Evolutionary conservation across 30 jellyfish, hydroid and myxozoan species (phyloP), one percentile per base, ranked within the genome.

Genomic region (Nemopilema nomurai): DNA sequence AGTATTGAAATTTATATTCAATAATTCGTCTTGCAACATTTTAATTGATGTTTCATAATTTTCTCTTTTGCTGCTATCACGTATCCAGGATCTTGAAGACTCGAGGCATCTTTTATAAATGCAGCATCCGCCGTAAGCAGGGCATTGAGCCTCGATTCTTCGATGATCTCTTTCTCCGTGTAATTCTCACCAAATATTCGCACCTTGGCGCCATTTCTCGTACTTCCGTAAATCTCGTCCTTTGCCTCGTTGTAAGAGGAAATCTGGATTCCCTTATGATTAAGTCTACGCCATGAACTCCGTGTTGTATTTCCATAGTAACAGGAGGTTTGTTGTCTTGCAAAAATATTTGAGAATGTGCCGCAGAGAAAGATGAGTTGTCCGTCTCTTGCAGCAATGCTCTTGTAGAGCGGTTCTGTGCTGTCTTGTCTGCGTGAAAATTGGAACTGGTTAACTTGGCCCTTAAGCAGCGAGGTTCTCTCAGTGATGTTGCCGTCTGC

Each of bases 281-380:
- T 25, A 28, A 82, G 78, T 8, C 77, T 27, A 51, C 19, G 31
- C 90, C 90, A 82, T 17, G 82, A 18, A 4, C 26, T 51, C 74
- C 77, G 23, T 52, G 90, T 66, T 18, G 78, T 4, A 33, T 82
- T 69, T 8, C 74, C 75, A 51, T 29, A 57, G 83, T 50, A 82
- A 28, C 90, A 80, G 24, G 57, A 30, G 1, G 71, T 8, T 16
- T 50, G 51, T 9, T 50, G 23, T 3, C 49, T 21, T 49, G 8
- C 52, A 22, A 50, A 57, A 18, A 24, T 17, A 6, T 41, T 29
- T 4, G 27, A 17, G 72, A 67, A 50, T 16, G 64, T 9, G 32
- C 84, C 90, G 32, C 90, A 82, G 24, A 82, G 28, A 25, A 69
- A 28, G 22, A 26, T 28, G 68, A 82, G 71, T 1, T 83, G 25